These are phyloP conservation scores for Megaptera novaeangliae DNA, from an alignment of 2,113 vertebrate species.

Conservation along the genomic window DNA sequence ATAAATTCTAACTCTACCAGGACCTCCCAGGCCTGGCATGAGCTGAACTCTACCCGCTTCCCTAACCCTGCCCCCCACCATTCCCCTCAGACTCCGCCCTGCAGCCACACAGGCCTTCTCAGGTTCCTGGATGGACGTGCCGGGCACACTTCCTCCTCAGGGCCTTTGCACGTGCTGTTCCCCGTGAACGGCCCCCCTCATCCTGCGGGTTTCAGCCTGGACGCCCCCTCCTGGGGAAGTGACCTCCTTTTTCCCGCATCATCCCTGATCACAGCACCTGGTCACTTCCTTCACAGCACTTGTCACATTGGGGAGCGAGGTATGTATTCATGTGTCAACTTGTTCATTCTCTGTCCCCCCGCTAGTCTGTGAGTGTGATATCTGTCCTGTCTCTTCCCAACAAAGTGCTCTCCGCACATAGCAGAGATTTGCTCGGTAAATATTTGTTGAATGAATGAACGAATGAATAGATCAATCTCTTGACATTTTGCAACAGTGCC, in stretches of 20 bases:
- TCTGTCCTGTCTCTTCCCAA: neutral
- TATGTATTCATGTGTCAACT: neutral
- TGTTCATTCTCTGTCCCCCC: neutral
- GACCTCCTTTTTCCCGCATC: neutral
- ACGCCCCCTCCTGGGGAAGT: accelerated
- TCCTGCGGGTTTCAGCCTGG: neutral
- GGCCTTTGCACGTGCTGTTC: too few relatives aligned
- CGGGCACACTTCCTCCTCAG: neutral
- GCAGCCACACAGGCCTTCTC: neutral
- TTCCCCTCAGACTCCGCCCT: neutral
- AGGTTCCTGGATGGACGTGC: accelerated
- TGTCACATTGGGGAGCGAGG: neutral
- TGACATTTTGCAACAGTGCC: neutral
- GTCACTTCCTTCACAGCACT: neutral
- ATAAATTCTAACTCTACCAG: neutral
- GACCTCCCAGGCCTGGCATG: neutral
- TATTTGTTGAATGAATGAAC: neutral
- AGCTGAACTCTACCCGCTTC: neutral
- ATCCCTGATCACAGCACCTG: accelerated
- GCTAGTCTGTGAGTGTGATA: neutral
- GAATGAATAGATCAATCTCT: neutral
- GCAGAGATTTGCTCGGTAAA: neutral
- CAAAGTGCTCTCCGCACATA: neutral
- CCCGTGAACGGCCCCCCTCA: neutral
- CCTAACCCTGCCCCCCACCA: too few relatives aligned